Conservation (phyloP, 2,888 invertebrate genomes). For the Coenonympha glycerion region DNA sequence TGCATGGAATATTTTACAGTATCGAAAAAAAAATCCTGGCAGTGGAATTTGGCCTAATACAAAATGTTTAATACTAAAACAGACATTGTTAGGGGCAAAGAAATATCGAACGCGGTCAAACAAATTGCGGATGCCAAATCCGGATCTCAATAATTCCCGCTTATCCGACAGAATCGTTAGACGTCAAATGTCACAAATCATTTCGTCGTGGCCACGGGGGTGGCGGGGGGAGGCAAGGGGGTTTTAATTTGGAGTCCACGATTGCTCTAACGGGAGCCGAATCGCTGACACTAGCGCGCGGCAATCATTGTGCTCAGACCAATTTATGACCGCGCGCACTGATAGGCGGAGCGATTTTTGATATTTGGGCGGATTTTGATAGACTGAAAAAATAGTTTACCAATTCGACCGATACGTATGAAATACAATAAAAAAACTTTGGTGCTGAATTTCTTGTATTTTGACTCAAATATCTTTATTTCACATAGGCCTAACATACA, state of each 20-base stretch:
- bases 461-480: too few relatives aligned
- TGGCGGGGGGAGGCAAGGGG: slow-evolving; percentile 47
- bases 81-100: too few relatives aligned
- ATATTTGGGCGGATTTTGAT: too few relatives aligned
- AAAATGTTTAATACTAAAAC: too few relatives aligned
- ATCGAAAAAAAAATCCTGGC: too few relatives aligned
- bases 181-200: slow-evolving; percentile 26
- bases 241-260: slow-evolving; percentile 65
- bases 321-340: slow-evolving; percentile 19
- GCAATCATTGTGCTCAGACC: slow-evolving; percentile 54
- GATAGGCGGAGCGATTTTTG: slow-evolving; percentile 36
- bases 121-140: neutral
- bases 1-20: too few relatives aligned
- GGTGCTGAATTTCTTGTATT: too few relatives aligned
- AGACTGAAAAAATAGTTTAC: too few relatives aligned
- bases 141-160: slow-evolving; percentile 7
- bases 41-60: too few relatives aligned
- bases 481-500: too few relatives aligned
- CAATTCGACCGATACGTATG: too few relatives aligned
- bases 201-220: slow-evolving; percentile 30
- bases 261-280: slow-evolving; percentile 69
- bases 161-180: slow-evolving; percentile 15
- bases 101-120: neutral
- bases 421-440: too few relatives aligned
- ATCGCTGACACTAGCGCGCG: slow-evolving; percentile 69